Base-by-base conservation (phyloP, 2,113 vertebrate species). In the Rhipidura dahli region DNA sequence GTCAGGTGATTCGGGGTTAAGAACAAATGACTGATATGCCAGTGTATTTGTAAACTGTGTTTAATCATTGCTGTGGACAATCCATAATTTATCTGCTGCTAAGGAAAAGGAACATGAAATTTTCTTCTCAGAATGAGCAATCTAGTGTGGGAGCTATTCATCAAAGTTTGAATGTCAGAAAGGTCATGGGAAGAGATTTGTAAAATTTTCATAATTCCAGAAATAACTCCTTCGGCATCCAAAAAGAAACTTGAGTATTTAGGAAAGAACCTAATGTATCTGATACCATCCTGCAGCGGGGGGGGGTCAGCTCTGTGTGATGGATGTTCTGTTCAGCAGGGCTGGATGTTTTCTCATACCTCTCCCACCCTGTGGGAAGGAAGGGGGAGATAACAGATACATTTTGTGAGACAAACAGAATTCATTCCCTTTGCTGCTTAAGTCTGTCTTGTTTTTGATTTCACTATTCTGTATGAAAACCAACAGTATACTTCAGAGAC, bases 151-250 rank as follows among this genome's bases (percentile, higher is more conserved):
- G 95, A 96, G 95, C 81, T 88, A 73, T 95, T 96, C 91, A 84
- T 91, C 75, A 94, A 84, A 93, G 90, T 94, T 91, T 50, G 60
- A 84, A 93, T 94, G 96, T 96, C 96, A 96, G 47, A 89, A 94
- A 84, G 96, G 95, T 97, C 97, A 96, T 97, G 96, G 95, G 97
- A 97, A 97, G 94, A 96, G 94, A 96, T 96, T 92, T 91, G 93
- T 95, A 81, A 96, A 95, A 96, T 96, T 95, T 96, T 97, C 53
- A 11, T 87, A 93, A 96, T 96, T 94, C 93, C 92, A 93, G 91
- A 96, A 97, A 97, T 97, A 97, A 88, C 94, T 72, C 51, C 40
- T 89, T 92, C 0, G 26, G 71, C 84, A 89, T 96, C 71, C 75
- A 45, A 64, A 95, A 72, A 83, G 92, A 93, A 92, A 86, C 64